phyloP scores from a whole-genome alignment of 2,797 vertebrate species.

The Pangasius larnaudii region DNA sequence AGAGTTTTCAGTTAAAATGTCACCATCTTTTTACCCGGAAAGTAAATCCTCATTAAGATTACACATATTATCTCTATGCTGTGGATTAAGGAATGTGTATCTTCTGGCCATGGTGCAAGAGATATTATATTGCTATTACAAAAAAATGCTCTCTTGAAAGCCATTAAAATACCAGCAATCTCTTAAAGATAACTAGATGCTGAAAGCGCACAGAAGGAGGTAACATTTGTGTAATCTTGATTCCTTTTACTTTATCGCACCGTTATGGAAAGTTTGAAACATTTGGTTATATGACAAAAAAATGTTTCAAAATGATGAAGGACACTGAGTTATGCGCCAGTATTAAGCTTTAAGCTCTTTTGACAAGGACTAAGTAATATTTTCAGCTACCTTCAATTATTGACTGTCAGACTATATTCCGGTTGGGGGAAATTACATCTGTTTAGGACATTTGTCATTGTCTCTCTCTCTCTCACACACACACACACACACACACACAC shows the following conservation, averaged over 20 bases:
- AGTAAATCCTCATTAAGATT: background rate
- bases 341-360: background rate
- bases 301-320: background rate
- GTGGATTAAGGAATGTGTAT: background rate
- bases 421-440: background rate
- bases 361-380: background rate
- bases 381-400: background rate
- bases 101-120: conserved; percentile 2
- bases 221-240: background rate
- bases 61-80: background rate
- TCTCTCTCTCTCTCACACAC: too few species aligned
- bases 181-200: conserved; percentile 1
- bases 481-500: background rate
- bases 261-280: background rate
- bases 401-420: background rate
- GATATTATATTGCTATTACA: background rate
- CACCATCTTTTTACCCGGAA: background rate
- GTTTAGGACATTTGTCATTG: background rate
- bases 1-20: background rate
- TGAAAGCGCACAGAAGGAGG: background rate
- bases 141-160: background rate
- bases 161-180: background rate
- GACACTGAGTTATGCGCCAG: background rate
- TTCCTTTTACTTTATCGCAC: background rate
- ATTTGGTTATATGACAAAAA: background rate